Conservation (phyloP, 2,888 invertebrate genomes). For the Vesta saturnalis region DNA sequence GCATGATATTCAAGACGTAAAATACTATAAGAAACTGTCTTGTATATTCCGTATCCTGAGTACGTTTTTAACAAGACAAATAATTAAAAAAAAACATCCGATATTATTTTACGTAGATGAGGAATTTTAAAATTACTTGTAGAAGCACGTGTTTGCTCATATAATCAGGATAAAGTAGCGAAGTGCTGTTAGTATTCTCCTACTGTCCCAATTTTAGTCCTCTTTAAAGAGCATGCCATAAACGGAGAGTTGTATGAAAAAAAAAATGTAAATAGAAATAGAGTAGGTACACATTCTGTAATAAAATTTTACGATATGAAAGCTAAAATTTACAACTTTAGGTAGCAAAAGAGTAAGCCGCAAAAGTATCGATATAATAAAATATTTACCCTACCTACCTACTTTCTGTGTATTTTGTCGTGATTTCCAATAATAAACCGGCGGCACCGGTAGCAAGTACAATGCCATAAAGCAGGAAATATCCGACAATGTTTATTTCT, state of each 20-base stretch:
- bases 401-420: constrained; percentile 30
- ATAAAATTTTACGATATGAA: constrained; percentile 35
- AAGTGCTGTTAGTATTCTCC: too few relatives aligned
- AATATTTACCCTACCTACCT: constrained; percentile 28
- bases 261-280: constrained; percentile 17
- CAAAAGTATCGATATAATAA: constrained; percentile 37
- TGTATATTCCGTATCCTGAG: too few relatives aligned
- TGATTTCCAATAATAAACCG: constrained; percentile 37
- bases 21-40: too few relatives aligned
- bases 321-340: constrained; percentile 38
- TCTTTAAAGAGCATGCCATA: not conserved
- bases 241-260: constrained; percentile 10
- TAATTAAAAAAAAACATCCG: too few relatives aligned
- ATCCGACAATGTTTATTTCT: constrained; percentile 18
- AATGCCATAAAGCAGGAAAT: constrained; percentile 29
- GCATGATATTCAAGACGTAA: too few relatives aligned
- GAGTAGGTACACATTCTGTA: constrained; percentile 22
- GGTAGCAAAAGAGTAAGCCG: constrained; percentile 40
- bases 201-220: not conserved
- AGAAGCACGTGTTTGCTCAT: too few relatives aligned
- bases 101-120: too few relatives aligned
- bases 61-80: too few relatives aligned
- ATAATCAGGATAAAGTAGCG: too few relatives aligned
- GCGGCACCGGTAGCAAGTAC: constrained; percentile 23
- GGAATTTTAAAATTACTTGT: too few relatives aligned